These are phyloP conservation scores for Clarias platycephalus DNA, from an alignment of 2,797 vertebrate species.

Conservation along the genomic window DNA sequence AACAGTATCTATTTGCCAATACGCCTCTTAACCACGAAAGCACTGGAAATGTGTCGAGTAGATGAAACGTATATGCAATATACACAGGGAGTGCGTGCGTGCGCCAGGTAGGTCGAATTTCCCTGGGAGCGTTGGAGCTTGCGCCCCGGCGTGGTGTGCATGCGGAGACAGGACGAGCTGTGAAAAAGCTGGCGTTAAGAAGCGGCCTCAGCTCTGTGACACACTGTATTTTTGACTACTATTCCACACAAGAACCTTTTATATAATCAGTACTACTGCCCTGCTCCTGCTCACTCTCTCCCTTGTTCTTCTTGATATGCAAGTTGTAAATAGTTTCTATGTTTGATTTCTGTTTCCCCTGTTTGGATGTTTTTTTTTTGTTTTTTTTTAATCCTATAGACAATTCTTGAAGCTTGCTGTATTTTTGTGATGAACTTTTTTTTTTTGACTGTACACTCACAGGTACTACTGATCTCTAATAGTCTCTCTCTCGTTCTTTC, in stretches of 20 bases:
- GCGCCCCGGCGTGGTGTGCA: background rate
- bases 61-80: constrained; percentile 16
- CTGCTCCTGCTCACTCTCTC: constrained; percentile 50
- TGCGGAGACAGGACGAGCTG: constrained; percentile 21
- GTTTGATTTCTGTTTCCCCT: constrained; percentile 37
- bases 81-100: constrained; percentile 3
- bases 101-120: background rate
- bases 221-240: constrained; percentile 50
- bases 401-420: constrained; percentile 57
- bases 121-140: background rate
- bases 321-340: constrained; percentile 60
- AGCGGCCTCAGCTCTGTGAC: constrained; percentile 31
- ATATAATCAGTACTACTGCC: constrained; percentile 45
- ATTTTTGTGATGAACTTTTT: constrained; percentile 54
- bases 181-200: background rate
- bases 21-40: constrained; percentile 1
- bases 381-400: constrained; percentile 42
- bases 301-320: constrained; percentile 62
- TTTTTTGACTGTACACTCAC: constrained; percentile 48
- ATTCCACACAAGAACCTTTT: constrained; percentile 31
- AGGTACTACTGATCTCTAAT: constrained; percentile 61
- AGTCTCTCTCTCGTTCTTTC: constrained; percentile 19
- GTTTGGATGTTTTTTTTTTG: constrained; percentile 36
- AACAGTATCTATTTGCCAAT: constrained; percentile 17
- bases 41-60: constrained; percentile 10